Conservation (phyloP, 2,113 vertebrate genomes). For the Callocephalon fimbriatum region DNA sequence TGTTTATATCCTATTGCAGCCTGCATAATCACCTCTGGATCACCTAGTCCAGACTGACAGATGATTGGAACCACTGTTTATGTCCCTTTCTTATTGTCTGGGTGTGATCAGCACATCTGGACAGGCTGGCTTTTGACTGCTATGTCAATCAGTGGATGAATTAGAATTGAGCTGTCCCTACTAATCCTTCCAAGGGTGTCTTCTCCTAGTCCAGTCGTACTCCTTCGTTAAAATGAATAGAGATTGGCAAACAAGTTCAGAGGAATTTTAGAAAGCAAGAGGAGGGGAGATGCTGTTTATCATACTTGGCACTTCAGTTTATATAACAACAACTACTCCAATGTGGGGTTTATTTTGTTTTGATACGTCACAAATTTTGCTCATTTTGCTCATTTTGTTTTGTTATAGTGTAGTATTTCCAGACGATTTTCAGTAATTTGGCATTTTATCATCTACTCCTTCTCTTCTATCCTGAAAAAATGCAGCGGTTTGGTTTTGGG, state of each 20-base stretch:
- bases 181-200: background rate
- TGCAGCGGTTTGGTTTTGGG: background rate
- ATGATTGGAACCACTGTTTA: rapidly evolving
- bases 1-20: background rate
- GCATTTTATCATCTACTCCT: background rate
- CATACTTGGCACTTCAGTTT: background rate
- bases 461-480: background rate
- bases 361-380: background rate
- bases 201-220: background rate
- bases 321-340: background rate
- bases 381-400: background rate
- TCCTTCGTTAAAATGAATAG: background rate
- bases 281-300: background rate
- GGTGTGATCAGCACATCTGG: background rate
- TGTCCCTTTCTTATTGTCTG: background rate
- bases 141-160: background rate
- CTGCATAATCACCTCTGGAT: background rate
- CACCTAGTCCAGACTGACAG: background rate
- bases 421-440: background rate
- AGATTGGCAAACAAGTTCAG: background rate
- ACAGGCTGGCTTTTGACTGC: background rate
- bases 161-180: background rate
- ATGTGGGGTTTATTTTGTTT: background rate
- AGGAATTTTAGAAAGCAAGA: background rate
- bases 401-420: background rate